Base-by-base conservation (phyloP, 1,140 invertebrate species). In the Mizuhopecten yessoensis region DNA sequence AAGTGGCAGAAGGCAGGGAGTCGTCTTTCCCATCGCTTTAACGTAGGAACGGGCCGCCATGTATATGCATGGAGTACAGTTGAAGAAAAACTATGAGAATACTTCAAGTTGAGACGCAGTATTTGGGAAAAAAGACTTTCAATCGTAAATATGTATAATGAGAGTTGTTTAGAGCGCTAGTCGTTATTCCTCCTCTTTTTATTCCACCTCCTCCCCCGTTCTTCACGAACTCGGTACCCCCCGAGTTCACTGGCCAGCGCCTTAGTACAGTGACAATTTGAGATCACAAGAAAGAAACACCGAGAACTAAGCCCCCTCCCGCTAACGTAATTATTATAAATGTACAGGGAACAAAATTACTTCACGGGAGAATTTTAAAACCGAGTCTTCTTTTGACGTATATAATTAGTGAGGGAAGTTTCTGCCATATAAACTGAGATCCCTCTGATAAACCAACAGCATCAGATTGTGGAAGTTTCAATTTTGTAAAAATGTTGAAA, bases 141-240 rank as follows among this genome's bases (percentile, higher is more conserved):
- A 11, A 29, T 75, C 57, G 23, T 75, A 75, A 75, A 75, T 75
- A 75, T 75, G 17, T 17, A 75, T 75, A 75, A 75, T 75, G 57
- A 75, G 57, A 75, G 23, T 29, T 0, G 57, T 75, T 75, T n/a
- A 0, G 23, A 75, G 23, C 9, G n/a, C n/a, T n/a, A n/a, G n/a
- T n/a, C 57, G 57, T 29, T 75, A 75, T 20, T 20, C 45, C 20
- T 13, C 13, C 36, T 39, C 36, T 5, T 39, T 39, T 39, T 13
- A 39, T 39, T 20, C 17, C 36, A 45, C 1, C 57, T n/a, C 57
- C 57, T n/a, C 11, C 23, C 57, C 57, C 11, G 57, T 49, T 75
- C 57, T 75, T 29, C 57, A 75, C 57, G 57, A 75, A n/a, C n/a
- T 75, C 57, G 57, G 57, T 75, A 75, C 57, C 57, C n/a, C n/a